A percentile compares a stretch with the other conserved stretches of the same genome.
phyloP scores from a whole-genome alignment of 2,797 vertebrate species.

The Discoglossus pictus region DNA sequence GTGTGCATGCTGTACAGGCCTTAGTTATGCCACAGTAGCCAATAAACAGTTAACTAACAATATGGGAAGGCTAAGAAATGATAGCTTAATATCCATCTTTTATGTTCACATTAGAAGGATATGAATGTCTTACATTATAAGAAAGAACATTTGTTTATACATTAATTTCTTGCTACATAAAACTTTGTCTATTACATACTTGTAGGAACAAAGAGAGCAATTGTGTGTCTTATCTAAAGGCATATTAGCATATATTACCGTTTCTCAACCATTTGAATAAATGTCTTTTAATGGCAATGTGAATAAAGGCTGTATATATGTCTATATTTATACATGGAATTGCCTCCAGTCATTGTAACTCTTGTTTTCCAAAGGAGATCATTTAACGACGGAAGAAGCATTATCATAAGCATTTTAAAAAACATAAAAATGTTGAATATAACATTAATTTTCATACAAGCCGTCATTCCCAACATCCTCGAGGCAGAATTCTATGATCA shows the following conservation, averaged over 20 bases:
- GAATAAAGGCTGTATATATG: slow-evolving; percentile 11
- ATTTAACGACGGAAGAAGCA: slow-evolving; percentile 8
- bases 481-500: not conserved
- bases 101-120: no score
- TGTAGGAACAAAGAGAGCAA: no score
- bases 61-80: no score
- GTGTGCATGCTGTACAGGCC: no score
- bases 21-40: no score
- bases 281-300: slow-evolving; percentile 22
- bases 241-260: slow-evolving; percentile 33
- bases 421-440: slow-evolving; percentile 21
- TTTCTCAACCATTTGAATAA: slow-evolving; percentile 16
- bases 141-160: no score
- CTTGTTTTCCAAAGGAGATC: slow-evolving; percentile 1
- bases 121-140: no score
- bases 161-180: no score
- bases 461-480: slow-evolving; percentile 12
- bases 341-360: slow-evolving; percentile 2
- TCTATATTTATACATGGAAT: slow-evolving; percentile 27
- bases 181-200: no score
- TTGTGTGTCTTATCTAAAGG: not conserved
- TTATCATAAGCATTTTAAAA: slow-evolving; percentile 14
- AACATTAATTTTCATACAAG: slow-evolving; percentile 32
- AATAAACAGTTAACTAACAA: no score
- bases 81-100: no score